phyloP scores from a whole-genome alignment of 64 coral and sea anemone genomes.

The Porites australiensis region DNA sequence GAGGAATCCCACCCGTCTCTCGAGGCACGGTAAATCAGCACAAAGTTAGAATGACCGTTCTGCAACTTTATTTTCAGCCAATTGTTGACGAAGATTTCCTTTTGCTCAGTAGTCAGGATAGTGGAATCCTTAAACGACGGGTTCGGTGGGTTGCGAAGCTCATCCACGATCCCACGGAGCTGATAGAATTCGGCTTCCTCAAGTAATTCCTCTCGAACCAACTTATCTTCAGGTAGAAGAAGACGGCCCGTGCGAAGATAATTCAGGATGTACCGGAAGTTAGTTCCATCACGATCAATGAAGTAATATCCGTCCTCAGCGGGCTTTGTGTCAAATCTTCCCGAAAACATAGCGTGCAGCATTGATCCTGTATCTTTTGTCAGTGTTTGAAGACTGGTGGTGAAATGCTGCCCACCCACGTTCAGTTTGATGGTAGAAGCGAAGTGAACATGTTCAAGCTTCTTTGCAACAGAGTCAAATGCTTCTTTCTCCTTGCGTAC shows the following conservation, averaged over 20 bases:
- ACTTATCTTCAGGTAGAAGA: too few relatives aligned
- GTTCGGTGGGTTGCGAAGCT: not conserved
- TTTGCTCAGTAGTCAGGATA: not conserved
- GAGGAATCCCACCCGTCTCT: not conserved
- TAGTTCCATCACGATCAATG: too few relatives aligned
- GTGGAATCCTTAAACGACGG: not conserved
- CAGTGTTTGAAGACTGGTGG: conserved; percentile 17
- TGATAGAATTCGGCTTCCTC: conserved; percentile 31
- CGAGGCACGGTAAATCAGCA: conserved; percentile 5
- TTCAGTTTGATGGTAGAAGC: conserved; percentile 12
- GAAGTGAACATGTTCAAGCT: too few relatives aligned
- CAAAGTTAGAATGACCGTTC: not conserved
- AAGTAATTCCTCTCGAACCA: conserved; percentile 1
- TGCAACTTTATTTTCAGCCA: not conserved
- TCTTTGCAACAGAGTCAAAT: too few relatives aligned
- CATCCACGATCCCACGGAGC: not conserved
- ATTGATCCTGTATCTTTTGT: conserved; percentile 3
- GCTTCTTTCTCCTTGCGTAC: too few relatives aligned
- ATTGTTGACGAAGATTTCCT: not conserved
- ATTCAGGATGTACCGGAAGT: too few relatives aligned
- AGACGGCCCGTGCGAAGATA: conserved; percentile 13
- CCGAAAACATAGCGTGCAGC: too few relatives aligned
- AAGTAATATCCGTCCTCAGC: too few relatives aligned
- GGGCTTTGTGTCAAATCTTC: too few relatives aligned
- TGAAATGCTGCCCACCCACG: conserved; percentile 41